Evolutionary conservation across 2,797 vertebrate genomes (phyloP).

Genomic region (Cygnus olor): DNA sequence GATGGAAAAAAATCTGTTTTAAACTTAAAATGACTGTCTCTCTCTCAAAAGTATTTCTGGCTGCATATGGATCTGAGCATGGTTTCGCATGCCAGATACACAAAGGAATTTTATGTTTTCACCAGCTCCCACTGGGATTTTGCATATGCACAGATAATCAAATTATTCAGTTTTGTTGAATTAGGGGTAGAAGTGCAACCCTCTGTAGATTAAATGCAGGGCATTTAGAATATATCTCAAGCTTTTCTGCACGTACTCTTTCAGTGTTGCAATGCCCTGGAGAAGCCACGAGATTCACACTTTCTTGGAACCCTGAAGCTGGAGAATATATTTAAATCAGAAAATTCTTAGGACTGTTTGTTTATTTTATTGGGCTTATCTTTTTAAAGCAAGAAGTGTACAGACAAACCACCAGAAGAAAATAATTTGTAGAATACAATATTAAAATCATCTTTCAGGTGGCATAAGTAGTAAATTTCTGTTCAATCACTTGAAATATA

Average conservation of each 20-base stretch:
- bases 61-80: not conserved
- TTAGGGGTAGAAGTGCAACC: not conserved
- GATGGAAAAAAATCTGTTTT: constrained; percentile 16
- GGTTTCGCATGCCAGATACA: constrained; percentile 1
- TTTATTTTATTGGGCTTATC: not conserved
- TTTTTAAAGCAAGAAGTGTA: not conserved
- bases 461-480: not conserved
- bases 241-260: not conserved
- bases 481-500: not conserved
- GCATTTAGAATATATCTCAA: not conserved
- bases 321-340: not conserved
- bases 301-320: not conserved
- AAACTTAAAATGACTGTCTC: not conserved
- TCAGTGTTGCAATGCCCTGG: not conserved
- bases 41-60: not conserved
- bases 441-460: not conserved
- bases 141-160: not conserved
- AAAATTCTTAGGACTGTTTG: not conserved
- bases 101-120: not conserved
- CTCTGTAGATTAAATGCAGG: not conserved
- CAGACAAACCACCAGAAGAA: not conserved
- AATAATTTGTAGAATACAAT: not conserved
- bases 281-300: not conserved
- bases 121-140: not conserved
- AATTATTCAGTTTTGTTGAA: not conserved